Evolutionary conservation across 2,888 invertebrate genomes (phyloP).

Genomic region (Lithophane leautieri): DNA sequence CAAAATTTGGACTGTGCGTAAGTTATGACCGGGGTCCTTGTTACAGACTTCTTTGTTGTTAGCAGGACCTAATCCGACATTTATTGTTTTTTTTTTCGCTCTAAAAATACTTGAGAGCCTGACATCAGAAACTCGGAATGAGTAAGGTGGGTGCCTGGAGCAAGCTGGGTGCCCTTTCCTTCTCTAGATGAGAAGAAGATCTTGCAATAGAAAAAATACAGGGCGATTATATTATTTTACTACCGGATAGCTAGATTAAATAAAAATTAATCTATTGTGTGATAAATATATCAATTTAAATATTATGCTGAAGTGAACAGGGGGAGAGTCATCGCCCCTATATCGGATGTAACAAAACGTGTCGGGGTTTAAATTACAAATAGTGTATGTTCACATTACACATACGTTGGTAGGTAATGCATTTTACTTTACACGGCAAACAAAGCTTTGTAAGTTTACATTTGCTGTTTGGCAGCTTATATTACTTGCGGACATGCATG

Average conservation of each 20-base stretch:
- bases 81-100: not conserved
- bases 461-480: conserved; percentile 19
- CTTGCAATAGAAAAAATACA: not conserved
- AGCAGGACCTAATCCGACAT: not conserved
- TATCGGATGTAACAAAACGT: conserved; percentile 26
- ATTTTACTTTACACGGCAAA: conserved; percentile 48
- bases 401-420: conserved; percentile 34
- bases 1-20: not conserved
- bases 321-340: conserved; percentile 37
- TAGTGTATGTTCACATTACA: conserved; percentile 23
- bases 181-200: not conserved
- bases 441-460: conserved; percentile 22
- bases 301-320: not conserved
- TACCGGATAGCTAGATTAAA: conserved; percentile 2
- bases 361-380: conserved; percentile 48
- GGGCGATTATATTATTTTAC: not conserved
- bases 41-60: not conserved
- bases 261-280: not conserved
- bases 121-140: no score
- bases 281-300: conserved; percentile 9
- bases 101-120: no score
- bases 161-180: no score
- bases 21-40: not conserved
- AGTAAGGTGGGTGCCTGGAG: no score
- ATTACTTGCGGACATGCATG: not conserved